Evolutionary conservation across 2,888 invertebrate genomes (phyloP), one percentile per base, ranked within the genome.

Genomic region (Leucania comma): DNA sequence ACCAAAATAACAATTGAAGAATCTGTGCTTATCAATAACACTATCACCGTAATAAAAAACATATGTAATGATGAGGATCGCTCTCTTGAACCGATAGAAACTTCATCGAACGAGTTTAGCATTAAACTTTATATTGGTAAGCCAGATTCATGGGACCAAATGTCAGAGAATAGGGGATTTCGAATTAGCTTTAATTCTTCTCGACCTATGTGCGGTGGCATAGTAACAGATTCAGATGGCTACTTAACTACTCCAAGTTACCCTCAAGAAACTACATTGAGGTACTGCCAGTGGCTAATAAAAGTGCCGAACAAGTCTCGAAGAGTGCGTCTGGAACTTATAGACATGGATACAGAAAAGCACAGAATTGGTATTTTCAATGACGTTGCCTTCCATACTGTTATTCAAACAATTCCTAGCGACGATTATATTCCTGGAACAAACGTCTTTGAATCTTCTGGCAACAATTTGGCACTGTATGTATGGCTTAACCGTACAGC

Each of bases 231-330:
- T 1, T 92, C 97, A 22, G 95, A 96, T 56, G 99, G 99, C 0
- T 96, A 95, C 68, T 96, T 98, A 56, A 96, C 96, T 58, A 97
- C 98, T 17, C 97, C 97, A 0, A 97, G 97, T 17, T 99, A 98
- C 94, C 98, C 96, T 35, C 88, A 90, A 68, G 89, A 91, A 70
- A 93, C 93, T 2, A 83, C 84, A 17, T 54, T 92, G 68, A 84
- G 89, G 56, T 93, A 90, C 79, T 96, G 96, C 78, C 90, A 90
- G 51, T 96, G 96, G 96, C 61, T 72, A 56, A 91, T 96, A 64
- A 84, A 60, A 61, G 89, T 92, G 17, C 95, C 95, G 9, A 84
- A 96, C 80, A 87, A 88, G 73, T 88, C 85, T 86, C 96, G 85
- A 80, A 90, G 83, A 94, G 94, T 86, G 87, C 92, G 76, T 87